Evolutionary conservation across 2,797 vertebrate genomes (phyloP).

Genomic region (Catharus ustulatus): DNA sequence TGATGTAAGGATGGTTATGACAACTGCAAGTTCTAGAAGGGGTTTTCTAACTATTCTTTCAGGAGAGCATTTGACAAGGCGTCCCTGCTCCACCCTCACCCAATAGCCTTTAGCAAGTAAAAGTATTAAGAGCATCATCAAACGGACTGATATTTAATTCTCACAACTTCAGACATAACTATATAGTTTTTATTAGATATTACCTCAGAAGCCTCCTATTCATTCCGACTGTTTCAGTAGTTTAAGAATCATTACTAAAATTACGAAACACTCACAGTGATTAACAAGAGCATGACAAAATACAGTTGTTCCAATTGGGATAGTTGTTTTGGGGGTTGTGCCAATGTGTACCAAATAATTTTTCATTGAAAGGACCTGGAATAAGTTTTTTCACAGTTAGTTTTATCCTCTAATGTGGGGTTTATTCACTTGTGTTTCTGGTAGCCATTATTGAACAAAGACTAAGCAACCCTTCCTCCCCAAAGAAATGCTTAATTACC

Average conservation of each 20-base stretch:
- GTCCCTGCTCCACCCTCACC: not conserved
- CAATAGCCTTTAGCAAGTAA: not conserved
- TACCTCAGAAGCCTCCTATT: not conserved
- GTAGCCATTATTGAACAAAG: not conserved
- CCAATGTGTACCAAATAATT: not conserved
- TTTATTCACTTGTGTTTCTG: not conserved
- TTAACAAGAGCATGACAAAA: not conserved
- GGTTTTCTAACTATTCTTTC: not conserved
- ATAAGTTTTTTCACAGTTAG: not conserved
- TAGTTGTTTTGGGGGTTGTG: not conserved
- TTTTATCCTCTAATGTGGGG: not conserved
- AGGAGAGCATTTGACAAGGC: not conserved
- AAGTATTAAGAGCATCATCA: constrained; percentile 9
- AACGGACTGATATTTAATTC: not conserved
- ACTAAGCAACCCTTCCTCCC: not conserved
- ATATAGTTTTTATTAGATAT: not conserved
- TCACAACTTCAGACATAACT: not conserved
- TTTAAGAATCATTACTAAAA: not conserved
- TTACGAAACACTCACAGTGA: not conserved
- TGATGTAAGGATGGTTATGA: not conserved
- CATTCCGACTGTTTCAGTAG: not conserved
- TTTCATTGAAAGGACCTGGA: not conserved
- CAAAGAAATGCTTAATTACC: not conserved
- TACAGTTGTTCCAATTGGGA: not conserved
- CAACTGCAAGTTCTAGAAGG: not conserved